A percentile compares a stretch with the other conserved stretches of the same genome.
Evolutionary conservation across 1,140 invertebrate species (phyloP).

Genomic region (Choristoneura fumiferana): DNA sequence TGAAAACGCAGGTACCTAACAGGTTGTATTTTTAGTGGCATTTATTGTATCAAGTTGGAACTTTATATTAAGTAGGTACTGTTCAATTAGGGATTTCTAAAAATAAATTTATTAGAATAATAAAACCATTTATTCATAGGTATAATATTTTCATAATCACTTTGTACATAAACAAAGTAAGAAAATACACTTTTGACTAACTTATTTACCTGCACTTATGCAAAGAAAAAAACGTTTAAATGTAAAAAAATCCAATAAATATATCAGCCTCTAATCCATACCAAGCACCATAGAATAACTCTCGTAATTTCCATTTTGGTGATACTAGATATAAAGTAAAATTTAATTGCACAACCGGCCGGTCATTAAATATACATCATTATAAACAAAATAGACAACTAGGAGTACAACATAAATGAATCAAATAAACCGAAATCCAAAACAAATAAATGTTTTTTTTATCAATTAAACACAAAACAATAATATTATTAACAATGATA

Average conservation of each 20-base stretch:
- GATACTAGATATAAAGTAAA: conserved; percentile 25
- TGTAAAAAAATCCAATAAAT: conserved; percentile 37
- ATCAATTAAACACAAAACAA: background rate
- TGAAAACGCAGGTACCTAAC: too few species aligned
- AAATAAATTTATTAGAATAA: conserved; percentile 10
- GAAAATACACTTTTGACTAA: conserved; percentile 32
- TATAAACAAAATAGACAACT: conserved; percentile 12
- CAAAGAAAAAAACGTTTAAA: conserved; percentile 19
- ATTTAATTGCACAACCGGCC: conserved; percentile 73
- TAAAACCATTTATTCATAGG: conserved; percentile 25
- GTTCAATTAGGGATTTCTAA: background rate
- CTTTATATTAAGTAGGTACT: background rate
- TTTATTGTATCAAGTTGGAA: too few species aligned
- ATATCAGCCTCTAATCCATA: conserved; percentile 39
- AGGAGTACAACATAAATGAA: background rate
- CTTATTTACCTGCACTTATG: background rate
- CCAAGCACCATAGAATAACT: conserved; percentile 42
- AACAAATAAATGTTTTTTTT: background rate
- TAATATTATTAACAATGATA: background rate
- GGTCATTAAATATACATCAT: conserved; percentile 48
- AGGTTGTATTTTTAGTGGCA: too few species aligned
- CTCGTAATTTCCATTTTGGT: conserved; percentile 17
- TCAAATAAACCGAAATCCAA: background rate
- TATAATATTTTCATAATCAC: conserved; percentile 31
- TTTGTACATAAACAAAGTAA: conserved; percentile 32